Evolutionary conservation across 1,140 invertebrate genomes (phyloP).

Genomic region (Psix sp.): DNA sequence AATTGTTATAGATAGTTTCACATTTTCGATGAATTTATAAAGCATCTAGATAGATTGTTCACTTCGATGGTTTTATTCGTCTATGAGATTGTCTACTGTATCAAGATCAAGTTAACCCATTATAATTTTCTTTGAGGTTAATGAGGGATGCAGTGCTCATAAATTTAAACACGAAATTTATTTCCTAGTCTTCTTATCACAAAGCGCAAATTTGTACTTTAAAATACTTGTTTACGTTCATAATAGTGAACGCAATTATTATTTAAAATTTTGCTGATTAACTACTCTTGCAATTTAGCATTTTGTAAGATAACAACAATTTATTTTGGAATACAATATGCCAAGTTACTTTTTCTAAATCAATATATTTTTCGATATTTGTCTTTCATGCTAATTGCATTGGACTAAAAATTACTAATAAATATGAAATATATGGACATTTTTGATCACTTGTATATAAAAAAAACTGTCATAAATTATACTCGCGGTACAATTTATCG

Average conservation of each 20-base stretch:
- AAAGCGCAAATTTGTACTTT: not conserved
- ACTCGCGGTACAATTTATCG: conserved; percentile 1
- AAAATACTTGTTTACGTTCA: not conserved
- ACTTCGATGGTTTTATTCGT: not conserved
- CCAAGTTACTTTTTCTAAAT: too few species aligned
- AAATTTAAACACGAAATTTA: conserved; percentile 4
- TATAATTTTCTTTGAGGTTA: conserved; percentile 8
- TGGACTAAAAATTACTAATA: too few species aligned
- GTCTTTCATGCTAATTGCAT: too few species aligned
- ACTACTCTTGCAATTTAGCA: too few species aligned
- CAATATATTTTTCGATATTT: too few species aligned
- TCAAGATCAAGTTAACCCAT: not conserved
- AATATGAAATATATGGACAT: too few species aligned
- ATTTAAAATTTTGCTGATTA: too few species aligned
- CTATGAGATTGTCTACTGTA: not conserved
- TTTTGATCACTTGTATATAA: conserved; percentile 14
- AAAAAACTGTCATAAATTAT: conserved; percentile 11
- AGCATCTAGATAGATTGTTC: not conserved
- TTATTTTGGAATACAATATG: too few species aligned
- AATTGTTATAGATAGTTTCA: too few species aligned
- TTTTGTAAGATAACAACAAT: too few species aligned
- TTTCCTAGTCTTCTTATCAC: not conserved
- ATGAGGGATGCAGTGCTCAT: conserved; percentile 2
- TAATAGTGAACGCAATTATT: too few species aligned
- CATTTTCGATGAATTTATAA: too few species aligned